Evolutionary conservation across 2,113 vertebrate species (phyloP), one percentile per base, ranked within the genome.

Genomic region (Agapornis roseicollis): DNA sequence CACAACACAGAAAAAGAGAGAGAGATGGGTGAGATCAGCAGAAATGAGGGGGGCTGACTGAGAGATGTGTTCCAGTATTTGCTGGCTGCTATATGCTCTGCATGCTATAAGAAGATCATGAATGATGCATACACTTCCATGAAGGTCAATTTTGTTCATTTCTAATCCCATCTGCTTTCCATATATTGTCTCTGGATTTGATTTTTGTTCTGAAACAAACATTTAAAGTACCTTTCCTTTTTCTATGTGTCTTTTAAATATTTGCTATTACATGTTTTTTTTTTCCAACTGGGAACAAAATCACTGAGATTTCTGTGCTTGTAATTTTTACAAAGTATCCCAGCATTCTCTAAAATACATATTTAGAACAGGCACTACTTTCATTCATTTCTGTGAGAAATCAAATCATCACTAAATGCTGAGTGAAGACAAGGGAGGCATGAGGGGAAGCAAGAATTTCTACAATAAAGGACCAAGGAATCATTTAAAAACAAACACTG

Each of bases 11-110:
- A 58, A 58, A 58, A 58, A 58, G 56, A 35, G 20, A 56, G 76
- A 53, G 17, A 85, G 79, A 87, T 17, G 15, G 42, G 56, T 81
- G 88, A 93, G 55, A 94, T 88, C 88, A 94, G 86, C 78, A 90
- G 82, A 95, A 96, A 92, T 12, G 19, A 91, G 53, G 17, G 90
- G 64, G 63, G 49, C 85, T 82, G 64, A 28, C 31, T 50, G 53
- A 74, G 37, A 55, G 61, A 88, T 68, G 33, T 63, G 19, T 78
- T 90, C 58, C 27, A 44, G n/a, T 11, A 17, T 19, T 20, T 37
- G 15, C 50, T 35, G 28, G 65, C 63, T 90, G 63, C 33, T 63
- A 19, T 14, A 64, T 13, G n/a, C 65, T 92, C 60, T 91, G 39
- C 37, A 82, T 74, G 17, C 42, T 88, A 37, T 53, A 46, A 79